phyloP scores from a whole-genome alignment of 1,140 invertebrate genomes.

The Euura lappo region DNA sequence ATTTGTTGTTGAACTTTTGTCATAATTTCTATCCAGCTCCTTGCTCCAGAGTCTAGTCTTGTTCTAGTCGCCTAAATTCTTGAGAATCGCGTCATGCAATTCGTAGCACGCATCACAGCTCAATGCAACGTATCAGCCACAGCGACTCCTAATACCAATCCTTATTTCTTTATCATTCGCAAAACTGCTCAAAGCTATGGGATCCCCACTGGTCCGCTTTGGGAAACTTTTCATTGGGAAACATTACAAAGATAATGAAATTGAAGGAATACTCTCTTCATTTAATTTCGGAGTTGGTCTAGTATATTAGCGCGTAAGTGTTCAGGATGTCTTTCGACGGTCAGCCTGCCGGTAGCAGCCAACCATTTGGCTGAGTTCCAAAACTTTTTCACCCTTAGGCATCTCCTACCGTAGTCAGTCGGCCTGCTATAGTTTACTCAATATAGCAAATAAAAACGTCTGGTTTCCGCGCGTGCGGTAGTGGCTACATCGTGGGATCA shows the following conservation, averaged over 20 bases:
- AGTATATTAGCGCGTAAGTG: neutral
- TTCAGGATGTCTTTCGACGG: neutral
- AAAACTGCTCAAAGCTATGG: neutral
- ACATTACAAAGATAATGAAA: neutral
- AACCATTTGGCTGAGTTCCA: neutral
- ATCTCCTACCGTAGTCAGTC: neutral
- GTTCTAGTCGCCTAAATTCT: too few species aligned
- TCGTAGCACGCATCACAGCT: too few species aligned
- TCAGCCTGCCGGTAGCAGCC: neutral
- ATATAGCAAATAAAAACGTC: neutral
- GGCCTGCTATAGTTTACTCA: neutral
- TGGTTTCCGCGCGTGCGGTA: neutral
- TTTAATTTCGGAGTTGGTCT: neutral
- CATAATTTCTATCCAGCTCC: too few species aligned
- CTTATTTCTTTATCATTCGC: neutral
- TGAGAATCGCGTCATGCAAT: too few species aligned
- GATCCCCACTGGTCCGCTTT: neutral
- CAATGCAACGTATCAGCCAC: too few species aligned
- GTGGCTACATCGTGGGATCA: too few species aligned
- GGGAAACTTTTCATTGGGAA: too few species aligned
- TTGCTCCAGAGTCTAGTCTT: too few species aligned
- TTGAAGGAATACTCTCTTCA: neutral
- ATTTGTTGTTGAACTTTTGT: too few species aligned
- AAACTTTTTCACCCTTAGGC: slow-evolving; percentile 1
- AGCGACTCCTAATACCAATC: too few species aligned